Evolutionary conservation across 1,140 invertebrate species (phyloP).

Genomic region (Pachypeltis micranthus): DNA sequence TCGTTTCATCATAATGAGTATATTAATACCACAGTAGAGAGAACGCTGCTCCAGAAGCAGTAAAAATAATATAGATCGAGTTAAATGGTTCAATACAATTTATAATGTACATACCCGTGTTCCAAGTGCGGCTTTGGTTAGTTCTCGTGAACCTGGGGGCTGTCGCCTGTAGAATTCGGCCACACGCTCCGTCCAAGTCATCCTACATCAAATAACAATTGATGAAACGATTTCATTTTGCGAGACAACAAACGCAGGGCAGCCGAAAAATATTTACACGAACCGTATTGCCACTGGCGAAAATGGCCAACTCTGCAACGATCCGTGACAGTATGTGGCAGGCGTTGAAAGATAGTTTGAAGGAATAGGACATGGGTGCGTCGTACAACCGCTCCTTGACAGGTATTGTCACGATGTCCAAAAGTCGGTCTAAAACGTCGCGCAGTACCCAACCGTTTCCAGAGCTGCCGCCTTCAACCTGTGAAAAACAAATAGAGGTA

Average conservation of each 20-base stretch:
- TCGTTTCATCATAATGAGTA: no score
- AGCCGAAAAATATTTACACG: no score
- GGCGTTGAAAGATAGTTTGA: constrained; percentile 63
- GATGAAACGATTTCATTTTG: no score
- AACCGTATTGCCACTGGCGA: constrained; percentile 53
- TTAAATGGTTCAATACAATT: neutral
- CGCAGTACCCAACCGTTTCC: constrained; percentile 55
- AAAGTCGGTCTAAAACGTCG: constrained; percentile 68
- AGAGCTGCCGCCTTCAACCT: constrained; percentile 39
- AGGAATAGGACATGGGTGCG: constrained; percentile 43
- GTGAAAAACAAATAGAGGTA: constrained; percentile 26
- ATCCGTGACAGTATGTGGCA: constrained; percentile 75
- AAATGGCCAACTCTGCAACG: constrained; percentile 76
- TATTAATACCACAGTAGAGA: no score
- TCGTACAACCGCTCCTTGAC: constrained; percentile 52
- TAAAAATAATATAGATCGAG: no score
- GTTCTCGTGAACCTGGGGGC: constrained; percentile 81
- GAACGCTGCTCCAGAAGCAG: no score
- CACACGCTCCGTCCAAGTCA: constrained; percentile 48
- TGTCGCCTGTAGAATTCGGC: constrained; percentile 64
- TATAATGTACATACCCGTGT: constrained; percentile 46
- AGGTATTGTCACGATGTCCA: constrained; percentile 69
- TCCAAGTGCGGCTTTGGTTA: constrained; percentile 84
- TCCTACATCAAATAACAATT: constrained; percentile 38
- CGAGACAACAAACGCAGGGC: no score